These are phyloP conservation scores for Hyla sarda DNA, from an alignment of 2,113 vertebrate species.

Conservation along the genomic window DNA sequence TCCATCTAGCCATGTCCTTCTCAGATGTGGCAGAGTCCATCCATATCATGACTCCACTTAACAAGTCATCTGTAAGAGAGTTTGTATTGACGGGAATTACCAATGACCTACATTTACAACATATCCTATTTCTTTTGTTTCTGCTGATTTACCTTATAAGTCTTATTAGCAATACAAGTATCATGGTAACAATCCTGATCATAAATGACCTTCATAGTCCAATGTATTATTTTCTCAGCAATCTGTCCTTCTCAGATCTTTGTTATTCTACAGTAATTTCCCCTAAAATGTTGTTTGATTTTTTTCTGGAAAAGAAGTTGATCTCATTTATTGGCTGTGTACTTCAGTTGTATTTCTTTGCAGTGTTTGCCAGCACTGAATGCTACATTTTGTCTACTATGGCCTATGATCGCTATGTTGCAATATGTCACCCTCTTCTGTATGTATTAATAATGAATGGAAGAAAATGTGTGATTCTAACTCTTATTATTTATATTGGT, in stretches of 20 bases:
- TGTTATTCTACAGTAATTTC: slow-evolving; percentile 46
- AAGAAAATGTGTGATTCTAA: slow-evolving; percentile 10
- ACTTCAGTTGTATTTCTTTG: slow-evolving; percentile 51
- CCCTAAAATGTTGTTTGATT: slow-evolving; percentile 45
- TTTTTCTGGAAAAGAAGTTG: slow-evolving; percentile 18
- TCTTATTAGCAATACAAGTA: slow-evolving; percentile 15
- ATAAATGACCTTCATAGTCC: slow-evolving; percentile 35
- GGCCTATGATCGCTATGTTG: slow-evolving; percentile 51
- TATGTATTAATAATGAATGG: slow-evolving; percentile 44
- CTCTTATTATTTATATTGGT: slow-evolving; percentile 29
- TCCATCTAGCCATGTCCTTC: background rate
- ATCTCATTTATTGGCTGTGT: slow-evolving; percentile 45
- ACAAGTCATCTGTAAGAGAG: slow-evolving; percentile 34
- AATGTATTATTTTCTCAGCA: slow-evolving; percentile 55
- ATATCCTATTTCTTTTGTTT: slow-evolving; percentile 25
- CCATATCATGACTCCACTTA: background rate
- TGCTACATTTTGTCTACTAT: slow-evolving; percentile 47
- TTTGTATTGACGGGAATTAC: slow-evolving; percentile 46
- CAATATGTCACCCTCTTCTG: slow-evolving; percentile 52
- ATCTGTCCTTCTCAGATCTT: slow-evolving; percentile 49
- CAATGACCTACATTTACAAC: background rate
- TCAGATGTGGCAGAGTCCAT: background rate
- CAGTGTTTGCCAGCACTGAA: slow-evolving; percentile 45
- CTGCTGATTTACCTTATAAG: slow-evolving; percentile 42
- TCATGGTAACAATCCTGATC: slow-evolving; percentile 9